phyloP scores from a whole-genome alignment of 2,797 vertebrate genomes.

The Astyanax mexicanus region DNA sequence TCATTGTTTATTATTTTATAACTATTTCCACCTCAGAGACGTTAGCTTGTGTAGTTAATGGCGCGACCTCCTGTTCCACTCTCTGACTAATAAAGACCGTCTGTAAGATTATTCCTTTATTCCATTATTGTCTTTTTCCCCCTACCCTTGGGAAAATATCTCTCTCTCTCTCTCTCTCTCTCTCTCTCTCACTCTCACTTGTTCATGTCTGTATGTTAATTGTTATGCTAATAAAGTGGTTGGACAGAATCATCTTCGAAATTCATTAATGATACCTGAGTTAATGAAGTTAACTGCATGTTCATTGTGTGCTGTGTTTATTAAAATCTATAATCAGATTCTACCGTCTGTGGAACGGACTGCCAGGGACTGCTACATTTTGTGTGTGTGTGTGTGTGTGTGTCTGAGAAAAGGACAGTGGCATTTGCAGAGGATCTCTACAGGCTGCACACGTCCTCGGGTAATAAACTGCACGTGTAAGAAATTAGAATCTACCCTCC shows the following conservation, averaged over 20 bases:
- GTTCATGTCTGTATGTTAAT: not conserved
- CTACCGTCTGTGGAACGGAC: not conserved
- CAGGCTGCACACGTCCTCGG: too few species aligned
- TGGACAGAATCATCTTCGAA: not conserved
- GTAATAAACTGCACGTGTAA: too few species aligned
- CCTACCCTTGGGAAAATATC: too few species aligned
- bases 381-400: not conserved
- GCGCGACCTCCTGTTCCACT: not conserved
- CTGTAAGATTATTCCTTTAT: not conserved
- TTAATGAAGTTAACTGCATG: not conserved
- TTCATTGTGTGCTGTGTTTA: not conserved
- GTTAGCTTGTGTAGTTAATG: not conserved
- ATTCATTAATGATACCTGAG: not conserved
- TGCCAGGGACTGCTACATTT: too few species aligned
- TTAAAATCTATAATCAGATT: conserved; percentile 1
- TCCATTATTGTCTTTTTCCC: not conserved
- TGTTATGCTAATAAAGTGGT: not conserved
- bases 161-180: too few species aligned
- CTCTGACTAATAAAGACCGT: not conserved
- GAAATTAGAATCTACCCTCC: too few species aligned
- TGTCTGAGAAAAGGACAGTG: not conserved
- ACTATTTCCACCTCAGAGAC: too few species aligned
- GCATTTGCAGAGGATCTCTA: too few species aligned
- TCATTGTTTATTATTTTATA: too few species aligned
- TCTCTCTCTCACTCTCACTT: too few species aligned